These are phyloP conservation scores for Rhinolophus sinicus DNA, from an alignment of 2,113 vertebrate species.

Conservation along the genomic window DNA sequence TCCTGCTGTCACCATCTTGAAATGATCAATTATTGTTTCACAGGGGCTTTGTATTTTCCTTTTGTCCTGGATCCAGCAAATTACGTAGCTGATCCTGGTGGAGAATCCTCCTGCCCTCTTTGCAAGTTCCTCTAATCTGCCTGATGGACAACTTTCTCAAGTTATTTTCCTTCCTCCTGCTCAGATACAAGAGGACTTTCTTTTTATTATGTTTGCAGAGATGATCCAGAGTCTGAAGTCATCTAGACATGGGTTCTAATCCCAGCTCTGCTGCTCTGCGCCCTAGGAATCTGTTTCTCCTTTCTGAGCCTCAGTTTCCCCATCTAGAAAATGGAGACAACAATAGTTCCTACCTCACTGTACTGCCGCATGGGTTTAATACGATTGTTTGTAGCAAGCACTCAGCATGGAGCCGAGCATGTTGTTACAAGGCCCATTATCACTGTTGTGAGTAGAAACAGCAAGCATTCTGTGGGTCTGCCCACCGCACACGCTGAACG, in stretches of 20 bases:
- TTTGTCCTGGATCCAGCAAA: neutral
- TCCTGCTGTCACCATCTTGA: neutral
- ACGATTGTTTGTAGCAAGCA: neutral
- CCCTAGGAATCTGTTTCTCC: neutral
- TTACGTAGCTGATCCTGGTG: fast-evolving
- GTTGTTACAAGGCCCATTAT: neutral
- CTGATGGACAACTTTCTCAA: neutral
- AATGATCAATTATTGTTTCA: neutral
- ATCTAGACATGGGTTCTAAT: neutral
- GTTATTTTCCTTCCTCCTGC: neutral
- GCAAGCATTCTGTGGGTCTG: no score
- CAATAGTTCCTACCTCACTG: neutral
- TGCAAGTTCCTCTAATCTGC: neutral
- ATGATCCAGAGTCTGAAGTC: neutral
- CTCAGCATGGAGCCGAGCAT: fast-evolving
- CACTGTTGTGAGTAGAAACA: no score
- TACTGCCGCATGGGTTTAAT: neutral
- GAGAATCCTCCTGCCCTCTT: neutral
- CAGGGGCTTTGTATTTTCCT: neutral
- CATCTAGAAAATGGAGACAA: neutral
- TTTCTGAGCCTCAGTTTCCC: neutral
- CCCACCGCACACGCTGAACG: fast-evolving
- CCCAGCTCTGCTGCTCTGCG: neutral
- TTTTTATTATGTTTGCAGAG: neutral
- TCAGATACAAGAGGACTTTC: neutral